A percentile compares a stretch with the other conserved stretches of the same genome.
Conservation (phyloP, 2,888 invertebrate species). For the Bugulina stolonifera region DNA sequence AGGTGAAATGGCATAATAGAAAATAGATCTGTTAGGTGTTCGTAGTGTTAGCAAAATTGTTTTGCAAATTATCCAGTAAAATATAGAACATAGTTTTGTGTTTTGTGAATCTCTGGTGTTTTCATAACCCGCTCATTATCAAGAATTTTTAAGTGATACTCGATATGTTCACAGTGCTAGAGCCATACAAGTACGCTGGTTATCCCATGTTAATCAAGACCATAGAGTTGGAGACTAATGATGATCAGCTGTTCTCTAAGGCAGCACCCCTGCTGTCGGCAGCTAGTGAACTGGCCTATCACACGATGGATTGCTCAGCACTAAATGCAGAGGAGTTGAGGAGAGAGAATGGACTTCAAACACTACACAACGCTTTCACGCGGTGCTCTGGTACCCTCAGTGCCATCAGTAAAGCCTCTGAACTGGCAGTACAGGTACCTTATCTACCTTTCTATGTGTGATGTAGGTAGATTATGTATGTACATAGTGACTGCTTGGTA, state of each 20-base stretch:
- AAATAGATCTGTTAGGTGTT: too few species aligned
- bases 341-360: slow-evolving; percentile 74
- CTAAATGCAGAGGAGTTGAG: slow-evolving; percentile 95
- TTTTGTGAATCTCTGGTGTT: too few species aligned
- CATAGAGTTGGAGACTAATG: slow-evolving; percentile 84
- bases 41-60: too few species aligned
- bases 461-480: not conserved
- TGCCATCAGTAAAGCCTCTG: slow-evolving; percentile 68
- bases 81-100: too few species aligned
- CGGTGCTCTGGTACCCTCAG: slow-evolving; percentile 88
- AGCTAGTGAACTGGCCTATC: slow-evolving; percentile 76
- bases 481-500: too few species aligned
- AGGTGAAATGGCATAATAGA: too few species aligned
- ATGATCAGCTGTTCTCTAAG: slow-evolving; percentile 85
- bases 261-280: slow-evolving; percentile 73
- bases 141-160: too few species aligned
- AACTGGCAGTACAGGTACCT: slow-evolving; percentile 67
- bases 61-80: too few species aligned
- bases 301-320: slow-evolving; percentile 91
- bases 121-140: too few species aligned
- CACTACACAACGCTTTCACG: slow-evolving; percentile 79
- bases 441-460: not conserved
- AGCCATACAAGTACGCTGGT: slow-evolving; percentile 97
- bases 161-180: too few species aligned
- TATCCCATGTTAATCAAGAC: slow-evolving; percentile 95